A percentile compares a stretch with the other conserved stretches of the same genome.
Evolutionary conservation across 2,888 invertebrate genomes (phyloP).

Genomic region (Dioctria linearis): DNA sequence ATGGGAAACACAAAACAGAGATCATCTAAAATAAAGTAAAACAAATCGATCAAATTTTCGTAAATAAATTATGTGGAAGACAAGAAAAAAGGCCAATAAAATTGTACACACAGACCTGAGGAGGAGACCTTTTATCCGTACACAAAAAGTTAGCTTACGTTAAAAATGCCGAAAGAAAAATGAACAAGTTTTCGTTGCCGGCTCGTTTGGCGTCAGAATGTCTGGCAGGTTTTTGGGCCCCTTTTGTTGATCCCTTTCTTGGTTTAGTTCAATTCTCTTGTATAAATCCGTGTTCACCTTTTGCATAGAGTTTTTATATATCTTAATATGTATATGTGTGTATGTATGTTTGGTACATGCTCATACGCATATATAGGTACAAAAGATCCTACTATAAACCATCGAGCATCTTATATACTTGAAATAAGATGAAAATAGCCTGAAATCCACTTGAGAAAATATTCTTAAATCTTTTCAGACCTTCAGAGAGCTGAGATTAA

Average conservation of each 20-base stretch:
- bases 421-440: background rate
- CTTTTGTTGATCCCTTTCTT: slow-evolving; percentile 54
- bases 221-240: slow-evolving; percentile 57
- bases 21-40: slow-evolving; percentile 6
- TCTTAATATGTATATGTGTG: no score
- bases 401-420: slow-evolving; percentile 11
- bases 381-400: background rate
- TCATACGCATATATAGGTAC: no score
- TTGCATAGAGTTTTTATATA: slow-evolving; percentile 9
- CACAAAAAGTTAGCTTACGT: background rate
- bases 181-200: slow-evolving; percentile 46
- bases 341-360: no score
- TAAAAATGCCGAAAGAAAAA: slow-evolving; percentile 30
- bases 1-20: slow-evolving; percentile 29
- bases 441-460: slow-evolving; percentile 36
- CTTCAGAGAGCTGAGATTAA: background rate
- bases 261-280: background rate
- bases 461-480: slow-evolving; percentile 17
- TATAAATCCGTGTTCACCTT: slow-evolving; percentile 15
- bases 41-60: slow-evolving; percentile 47
- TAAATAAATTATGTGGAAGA: slow-evolving; percentile 39
- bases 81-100: slow-evolving; percentile 7
- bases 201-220: slow-evolving; percentile 56
- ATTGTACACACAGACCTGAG: background rate
- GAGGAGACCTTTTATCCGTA: background rate